A percentile compares a stretch with the other conserved stretches of the same genome.
phyloP scores from a whole-genome alignment of 2,797 vertebrate species.

The Pristis pectinata region DNA sequence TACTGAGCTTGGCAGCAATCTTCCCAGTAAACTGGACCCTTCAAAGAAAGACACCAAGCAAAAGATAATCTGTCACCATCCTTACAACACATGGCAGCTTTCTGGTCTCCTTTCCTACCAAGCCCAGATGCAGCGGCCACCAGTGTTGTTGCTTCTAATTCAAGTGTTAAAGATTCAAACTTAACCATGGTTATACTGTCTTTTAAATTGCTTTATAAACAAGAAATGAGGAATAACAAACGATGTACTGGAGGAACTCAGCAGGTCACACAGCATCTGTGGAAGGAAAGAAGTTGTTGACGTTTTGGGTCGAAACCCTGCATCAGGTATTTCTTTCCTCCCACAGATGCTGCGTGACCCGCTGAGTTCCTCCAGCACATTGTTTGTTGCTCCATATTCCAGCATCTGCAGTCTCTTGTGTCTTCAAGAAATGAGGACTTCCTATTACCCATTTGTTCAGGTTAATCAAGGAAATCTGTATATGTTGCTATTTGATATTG shows the following conservation, averaged over 20 bases:
- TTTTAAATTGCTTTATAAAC: not conserved
- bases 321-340: no score
- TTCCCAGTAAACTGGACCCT: not conserved
- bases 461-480: not conserved
- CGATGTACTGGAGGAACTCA: no score
- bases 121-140: not conserved
- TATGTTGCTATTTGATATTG: not conserved
- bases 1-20: no score
- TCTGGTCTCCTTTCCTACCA: not conserved
- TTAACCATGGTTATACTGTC: not conserved
- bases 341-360: no score
- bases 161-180: not conserved
- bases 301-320: no score
- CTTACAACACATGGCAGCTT: not conserved
- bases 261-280: no score
- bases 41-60: not conserved
- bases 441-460: not conserved
- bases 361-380: no score
- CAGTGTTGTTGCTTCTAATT: not conserved
- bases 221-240: no score
- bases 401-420: no score
- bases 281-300: no score
- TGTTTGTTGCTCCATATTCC: no score
- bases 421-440: not conserved
- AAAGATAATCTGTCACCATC: not conserved